phyloP scores from a whole-genome alignment of 2,113 vertebrate genomes.

The Caranx melampygus region DNA sequence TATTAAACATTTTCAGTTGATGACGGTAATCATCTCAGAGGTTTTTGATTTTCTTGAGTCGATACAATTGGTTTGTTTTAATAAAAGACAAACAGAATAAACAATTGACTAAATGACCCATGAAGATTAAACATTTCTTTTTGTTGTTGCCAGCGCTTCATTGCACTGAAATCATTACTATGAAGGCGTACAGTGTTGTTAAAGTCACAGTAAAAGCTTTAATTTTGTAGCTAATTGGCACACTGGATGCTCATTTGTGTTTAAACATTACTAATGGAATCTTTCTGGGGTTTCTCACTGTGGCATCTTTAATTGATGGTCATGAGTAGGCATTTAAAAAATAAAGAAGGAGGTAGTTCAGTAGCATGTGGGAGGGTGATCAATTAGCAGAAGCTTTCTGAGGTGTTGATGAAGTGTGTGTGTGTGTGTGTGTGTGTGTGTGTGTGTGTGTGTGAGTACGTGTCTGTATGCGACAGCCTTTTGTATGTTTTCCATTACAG shows the following conservation, averaged over 20 bases:
- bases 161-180: background rate
- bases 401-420: background rate
- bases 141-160: background rate
- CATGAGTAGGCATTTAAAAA: background rate
- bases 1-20: no score
- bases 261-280: background rate
- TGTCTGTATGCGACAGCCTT: background rate
- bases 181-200: background rate
- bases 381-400: slow-evolving; percentile 13
- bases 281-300: background rate
- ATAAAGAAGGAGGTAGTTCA: background rate
- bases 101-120: no score
- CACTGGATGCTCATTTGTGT: background rate
- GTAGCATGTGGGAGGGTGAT: background rate
- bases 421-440: background rate
- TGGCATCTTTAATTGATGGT: background rate
- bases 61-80: no score
- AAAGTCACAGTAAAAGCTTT: background rate
- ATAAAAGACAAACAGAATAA: no score
- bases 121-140: background rate
- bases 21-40: no score
- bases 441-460: background rate
- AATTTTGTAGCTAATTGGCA: background rate
- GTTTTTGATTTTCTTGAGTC: no score
- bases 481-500: background rate